Evolutionary conservation across 2,888 invertebrate species (phyloP).

Genomic region (Papilio protenor): DNA sequence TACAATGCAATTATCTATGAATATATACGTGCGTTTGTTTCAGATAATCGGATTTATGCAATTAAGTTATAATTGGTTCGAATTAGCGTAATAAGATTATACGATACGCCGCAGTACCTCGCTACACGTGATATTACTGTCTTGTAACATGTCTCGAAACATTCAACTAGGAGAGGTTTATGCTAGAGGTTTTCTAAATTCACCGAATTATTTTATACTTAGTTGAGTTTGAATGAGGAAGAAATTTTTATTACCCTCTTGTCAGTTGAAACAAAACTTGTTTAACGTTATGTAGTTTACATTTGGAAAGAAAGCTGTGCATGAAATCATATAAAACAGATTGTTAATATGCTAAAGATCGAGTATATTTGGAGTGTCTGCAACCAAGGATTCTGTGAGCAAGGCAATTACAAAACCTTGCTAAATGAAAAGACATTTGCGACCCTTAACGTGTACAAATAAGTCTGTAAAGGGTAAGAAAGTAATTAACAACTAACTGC

Average conservation of each 20-base stretch:
- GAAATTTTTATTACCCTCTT: no score
- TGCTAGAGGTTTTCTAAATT: not conserved
- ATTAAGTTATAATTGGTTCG: constrained; percentile 20
- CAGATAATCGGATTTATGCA: constrained; percentile 28
- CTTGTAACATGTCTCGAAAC: not conserved
- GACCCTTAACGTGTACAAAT: not conserved
- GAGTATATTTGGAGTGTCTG: not conserved
- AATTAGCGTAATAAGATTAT: constrained; percentile 22
- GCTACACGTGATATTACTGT: not conserved
- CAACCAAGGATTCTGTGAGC: not conserved
- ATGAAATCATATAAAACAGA: not conserved
- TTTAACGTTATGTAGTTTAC: no score
- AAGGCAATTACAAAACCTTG: not conserved
- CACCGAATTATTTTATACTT: no score
- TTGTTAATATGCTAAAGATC: not conserved
- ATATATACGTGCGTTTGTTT: constrained; percentile 16
- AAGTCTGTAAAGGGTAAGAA: not conserved
- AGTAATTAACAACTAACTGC: constrained; percentile 16
- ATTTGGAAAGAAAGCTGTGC: not conserved
- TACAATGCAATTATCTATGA: constrained; percentile 7
- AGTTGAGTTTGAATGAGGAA: no score
- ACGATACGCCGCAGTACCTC: not conserved
- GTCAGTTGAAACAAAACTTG: no score
- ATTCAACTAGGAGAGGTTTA: not conserved
- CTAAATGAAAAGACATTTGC: not conserved